These are phyloP conservation scores for Phortica okadai DNA, from an alignment of 2,888 invertebrate genomes.

Conservation along the genomic window DNA sequence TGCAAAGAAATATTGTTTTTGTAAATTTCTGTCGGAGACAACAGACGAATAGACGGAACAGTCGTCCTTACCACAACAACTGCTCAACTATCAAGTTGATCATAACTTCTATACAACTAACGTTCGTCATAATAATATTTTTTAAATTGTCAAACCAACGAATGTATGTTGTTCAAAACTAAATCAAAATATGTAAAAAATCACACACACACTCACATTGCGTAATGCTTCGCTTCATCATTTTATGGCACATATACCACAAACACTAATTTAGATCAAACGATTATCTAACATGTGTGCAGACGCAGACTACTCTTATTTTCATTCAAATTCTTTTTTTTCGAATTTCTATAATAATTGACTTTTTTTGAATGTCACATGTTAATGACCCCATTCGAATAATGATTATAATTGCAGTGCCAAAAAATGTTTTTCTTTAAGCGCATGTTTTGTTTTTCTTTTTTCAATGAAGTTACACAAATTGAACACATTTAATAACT, in stretches of 20 bases:
- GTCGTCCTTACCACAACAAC: too few species aligned
- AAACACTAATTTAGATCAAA: conserved; percentile 61
- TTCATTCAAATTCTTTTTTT: neutral
- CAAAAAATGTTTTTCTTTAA: neutral
- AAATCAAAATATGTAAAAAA: too few species aligned
- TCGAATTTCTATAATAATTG: neutral
- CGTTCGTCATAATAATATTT: too few species aligned
- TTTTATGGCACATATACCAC: conserved; percentile 60
- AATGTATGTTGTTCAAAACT: too few species aligned
- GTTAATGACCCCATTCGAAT: conserved; percentile 62
- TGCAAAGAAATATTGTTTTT: too few species aligned
- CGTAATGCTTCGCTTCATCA: conserved; percentile 13
- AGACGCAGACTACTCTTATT: neutral
- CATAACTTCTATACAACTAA: too few species aligned
- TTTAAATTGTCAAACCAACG: too few species aligned
- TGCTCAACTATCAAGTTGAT: too few species aligned
- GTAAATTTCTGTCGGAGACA: too few species aligned
- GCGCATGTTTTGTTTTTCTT: neutral
- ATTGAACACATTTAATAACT: too few species aligned
- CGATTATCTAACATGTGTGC: conserved; percentile 1
- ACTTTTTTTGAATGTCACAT: conserved; percentile 53
- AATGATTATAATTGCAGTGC: conserved; percentile 48
- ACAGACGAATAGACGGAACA: too few species aligned
- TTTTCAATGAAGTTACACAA: neutral
- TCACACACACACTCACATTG: neutral